Base-by-base conservation (phyloP, 2,888 invertebrate species). In the Drosophila longiperda region DNA sequence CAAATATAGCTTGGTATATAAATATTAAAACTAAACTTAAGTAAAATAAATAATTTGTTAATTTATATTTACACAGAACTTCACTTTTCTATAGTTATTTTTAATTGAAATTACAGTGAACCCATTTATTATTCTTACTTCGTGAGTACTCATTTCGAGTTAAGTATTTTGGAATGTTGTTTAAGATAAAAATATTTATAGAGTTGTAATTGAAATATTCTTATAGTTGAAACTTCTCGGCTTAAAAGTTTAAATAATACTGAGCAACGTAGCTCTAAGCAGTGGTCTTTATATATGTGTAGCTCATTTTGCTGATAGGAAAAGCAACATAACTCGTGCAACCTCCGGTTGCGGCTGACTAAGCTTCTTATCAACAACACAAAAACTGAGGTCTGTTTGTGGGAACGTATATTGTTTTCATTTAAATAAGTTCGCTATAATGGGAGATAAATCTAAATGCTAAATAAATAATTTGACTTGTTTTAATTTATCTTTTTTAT, bases 361-460 rank as follows among this genome's bases (percentile, higher is more conserved):
- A 80, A 80, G 77, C 53, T 68, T 15, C 32, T 77, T 80, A 80
- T 80, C 81, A 77, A 34, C 29, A 45, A 29, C 26, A 45, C 23
- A 40, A 4, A 20, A 32, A 12, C 38, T 34, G 33, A 33, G 61
- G 61, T 36, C 36, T 61, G 33, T 33, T 40, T 23, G 26, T 26
- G 34, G n/a, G 55, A 38, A 23, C 55, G 52, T 32, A 38, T 20
- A 20, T 15, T 52, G 53, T 23, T 17, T 40, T n/a, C 26, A 53
- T 32, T 32, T 20, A 26, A 73, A 49, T 49, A 3, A 33, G 26
- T 48, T 54, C 54, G n/a, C 23, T 60, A 12, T 20, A 40, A 55
- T 38, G 38, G 20, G 20, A 38, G 45, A 15, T 23, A 20, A 23
- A 12, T 33, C 26, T 23, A 38, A 26, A 45, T n/a, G 33, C 15